Evolutionary conservation across 2,888 invertebrate genomes (phyloP).

Genomic region (Andricus curvator): DNA sequence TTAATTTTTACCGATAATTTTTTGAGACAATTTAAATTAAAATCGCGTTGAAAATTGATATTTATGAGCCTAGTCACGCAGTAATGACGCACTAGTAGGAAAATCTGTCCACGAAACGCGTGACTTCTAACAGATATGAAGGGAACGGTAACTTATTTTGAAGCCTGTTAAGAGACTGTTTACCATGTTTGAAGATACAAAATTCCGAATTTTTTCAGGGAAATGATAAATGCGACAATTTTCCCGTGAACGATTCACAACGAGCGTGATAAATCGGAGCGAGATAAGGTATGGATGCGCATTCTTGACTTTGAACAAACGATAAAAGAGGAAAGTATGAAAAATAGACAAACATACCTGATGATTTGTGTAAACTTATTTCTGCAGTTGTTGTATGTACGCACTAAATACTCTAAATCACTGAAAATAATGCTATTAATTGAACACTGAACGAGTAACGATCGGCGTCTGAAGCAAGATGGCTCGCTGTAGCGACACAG

Average conservation of each 20-base stretch:
- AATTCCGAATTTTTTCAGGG: background rate
- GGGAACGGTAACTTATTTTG: background rate
- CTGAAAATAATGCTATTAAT: conserved; percentile 53
- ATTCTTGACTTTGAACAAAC: conserved; percentile 36
- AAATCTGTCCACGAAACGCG: background rate
- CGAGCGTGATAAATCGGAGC: conserved; percentile 9
- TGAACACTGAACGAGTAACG: conserved; percentile 60
- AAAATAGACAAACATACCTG: conserved; percentile 56
- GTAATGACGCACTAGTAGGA: background rate
- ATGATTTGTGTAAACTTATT: conserved; percentile 47
- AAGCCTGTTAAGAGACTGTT: background rate
- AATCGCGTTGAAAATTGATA: background rate
- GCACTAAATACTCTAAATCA: conserved; percentile 1
- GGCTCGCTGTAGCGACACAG: conserved; percentile 60
- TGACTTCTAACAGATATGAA: background rate
- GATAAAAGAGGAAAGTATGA: conserved; percentile 19
- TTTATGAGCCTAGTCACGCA: background rate
- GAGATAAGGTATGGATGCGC: conserved; percentile 30
- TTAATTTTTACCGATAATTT: background rate
- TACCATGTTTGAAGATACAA: background rate
- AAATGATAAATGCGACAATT: background rate
- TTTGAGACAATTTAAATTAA: background rate
- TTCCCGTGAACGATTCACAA: background rate
- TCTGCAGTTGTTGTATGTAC: conserved; percentile 45
- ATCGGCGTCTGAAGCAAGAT: conserved; percentile 65